phyloP scores from a whole-genome alignment of 2,797 vertebrate species.

The Pseudopleuronectes americanus region DNA sequence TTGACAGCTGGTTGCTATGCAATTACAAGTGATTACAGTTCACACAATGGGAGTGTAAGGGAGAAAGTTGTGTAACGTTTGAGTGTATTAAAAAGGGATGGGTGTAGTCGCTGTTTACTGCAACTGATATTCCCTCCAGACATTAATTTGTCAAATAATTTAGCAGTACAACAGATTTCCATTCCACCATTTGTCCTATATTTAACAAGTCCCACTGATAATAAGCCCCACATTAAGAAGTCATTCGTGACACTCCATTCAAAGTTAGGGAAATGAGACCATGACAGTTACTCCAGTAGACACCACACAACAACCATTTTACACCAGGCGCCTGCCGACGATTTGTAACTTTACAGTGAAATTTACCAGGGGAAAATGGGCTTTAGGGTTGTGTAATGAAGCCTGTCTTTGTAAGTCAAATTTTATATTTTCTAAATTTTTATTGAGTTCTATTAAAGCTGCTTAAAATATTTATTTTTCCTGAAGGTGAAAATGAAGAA shows the following conservation, averaged over 20 bases:
- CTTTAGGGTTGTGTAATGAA: not conserved
- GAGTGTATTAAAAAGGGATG: slow-evolving; percentile 6
- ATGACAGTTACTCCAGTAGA: not conserved
- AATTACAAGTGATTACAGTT: slow-evolving; percentile 75
- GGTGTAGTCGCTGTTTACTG: not conserved
- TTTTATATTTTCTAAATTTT: not conserved
- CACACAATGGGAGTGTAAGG: slow-evolving; percentile 15
- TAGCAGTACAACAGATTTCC: not conserved
- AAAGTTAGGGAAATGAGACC: too few relatives aligned
- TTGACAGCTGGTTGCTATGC: slow-evolving; percentile 72
- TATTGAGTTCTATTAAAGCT: not conserved
- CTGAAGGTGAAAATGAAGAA: too few relatives aligned
- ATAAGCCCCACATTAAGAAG: not conserved
- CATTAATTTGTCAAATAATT: not conserved
- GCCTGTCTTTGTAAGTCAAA: not conserved
- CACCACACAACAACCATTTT: not conserved
- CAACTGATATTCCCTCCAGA: not conserved
- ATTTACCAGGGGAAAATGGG: not conserved
- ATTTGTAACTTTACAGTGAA: slow-evolving; percentile 2
- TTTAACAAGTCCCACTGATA: not conserved
- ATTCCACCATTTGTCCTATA: not conserved
- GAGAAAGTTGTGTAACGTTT: slow-evolving; percentile 27
- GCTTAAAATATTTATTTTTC: too few relatives aligned
- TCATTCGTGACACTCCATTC: not conserved
- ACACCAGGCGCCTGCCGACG: not conserved